Evolutionary conservation across 2,797 vertebrate genomes (phyloP).

Genomic region (Mastacembelus armatus): DNA sequence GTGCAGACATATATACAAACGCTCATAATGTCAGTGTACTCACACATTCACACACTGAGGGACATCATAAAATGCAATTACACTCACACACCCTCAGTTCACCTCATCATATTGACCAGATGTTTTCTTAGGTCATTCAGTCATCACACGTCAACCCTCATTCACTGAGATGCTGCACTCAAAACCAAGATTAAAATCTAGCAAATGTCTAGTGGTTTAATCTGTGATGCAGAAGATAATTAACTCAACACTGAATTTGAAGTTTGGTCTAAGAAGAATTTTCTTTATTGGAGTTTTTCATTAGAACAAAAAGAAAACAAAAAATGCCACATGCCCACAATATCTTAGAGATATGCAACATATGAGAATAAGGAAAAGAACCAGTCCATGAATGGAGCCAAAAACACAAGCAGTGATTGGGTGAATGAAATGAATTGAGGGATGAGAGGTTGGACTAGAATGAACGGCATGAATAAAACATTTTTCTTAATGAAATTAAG

Average conservation of each 20-base stretch:
- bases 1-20: not conserved
- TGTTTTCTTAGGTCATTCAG: slow-evolving; percentile 31
- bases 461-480: not conserved
- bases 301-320: not conserved
- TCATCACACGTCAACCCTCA: slow-evolving; percentile 40
- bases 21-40: slow-evolving; percentile 3
- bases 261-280: too few relatives aligned
- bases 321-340: not conserved
- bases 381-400: not conserved
- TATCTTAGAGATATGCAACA: slow-evolving; percentile 2
- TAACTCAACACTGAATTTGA: too few relatives aligned
- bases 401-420: not conserved
- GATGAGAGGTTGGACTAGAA: not conserved
- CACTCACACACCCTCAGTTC: slow-evolving; percentile 13
- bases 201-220: not conserved
- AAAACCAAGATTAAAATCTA: not conserved
- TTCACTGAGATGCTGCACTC: slow-evolving; percentile 8
- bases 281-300: not conserved
- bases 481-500: not conserved
- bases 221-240: not conserved
- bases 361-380: slow-evolving; percentile 9
- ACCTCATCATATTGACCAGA: slow-evolving; percentile 26
- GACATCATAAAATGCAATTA: slow-evolving; percentile 39
- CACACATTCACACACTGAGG: not conserved
- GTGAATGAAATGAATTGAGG: not conserved